Conservation (phyloP, 2,888 invertebrate species). For the Ectemnius continuus region DNA sequence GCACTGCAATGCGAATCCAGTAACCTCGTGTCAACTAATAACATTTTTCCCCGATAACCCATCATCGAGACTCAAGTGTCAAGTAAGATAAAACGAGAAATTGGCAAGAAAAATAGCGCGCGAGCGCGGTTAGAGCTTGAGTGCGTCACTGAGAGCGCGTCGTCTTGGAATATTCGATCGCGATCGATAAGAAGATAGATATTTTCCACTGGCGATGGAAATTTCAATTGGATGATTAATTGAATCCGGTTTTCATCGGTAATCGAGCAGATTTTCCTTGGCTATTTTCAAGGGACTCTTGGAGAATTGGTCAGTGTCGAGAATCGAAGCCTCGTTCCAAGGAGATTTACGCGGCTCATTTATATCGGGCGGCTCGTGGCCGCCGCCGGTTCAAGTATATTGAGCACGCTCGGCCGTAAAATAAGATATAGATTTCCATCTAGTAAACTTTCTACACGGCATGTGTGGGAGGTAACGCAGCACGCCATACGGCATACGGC, state of each 20-base stretch:
- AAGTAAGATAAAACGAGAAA: background rate
- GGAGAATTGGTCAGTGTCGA: no score
- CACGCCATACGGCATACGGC: conserved; percentile 73
- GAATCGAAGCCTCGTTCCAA: conserved; percentile 8
- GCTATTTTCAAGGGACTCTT: no score
- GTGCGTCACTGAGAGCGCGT: background rate
- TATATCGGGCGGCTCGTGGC: conserved; percentile 58
- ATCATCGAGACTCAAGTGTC: conserved; percentile 12
- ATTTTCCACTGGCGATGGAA: no score
- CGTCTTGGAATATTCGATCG: no score
- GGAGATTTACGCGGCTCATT: conserved; percentile 68
- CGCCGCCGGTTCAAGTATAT: conserved; percentile 68
- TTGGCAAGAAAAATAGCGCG: conserved; percentile 11
- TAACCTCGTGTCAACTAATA: conserved; percentile 51
- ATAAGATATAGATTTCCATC: conserved; percentile 78
- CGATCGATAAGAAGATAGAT: no score
- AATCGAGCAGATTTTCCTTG: no score
- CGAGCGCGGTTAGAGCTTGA: background rate
- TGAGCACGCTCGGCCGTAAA: conserved; percentile 73
- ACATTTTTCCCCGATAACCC: conserved; percentile 11
- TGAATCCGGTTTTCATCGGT: no score
- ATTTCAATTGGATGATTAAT: no score
- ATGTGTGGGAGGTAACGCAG: conserved; percentile 72
- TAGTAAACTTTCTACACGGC: conserved; percentile 76
- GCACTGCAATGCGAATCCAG: conserved; percentile 40